These are phyloP conservation scores for Sphinx pinastri DNA, from an alignment of 2,888 invertebrate genomes.

Conservation along the genomic window DNA sequence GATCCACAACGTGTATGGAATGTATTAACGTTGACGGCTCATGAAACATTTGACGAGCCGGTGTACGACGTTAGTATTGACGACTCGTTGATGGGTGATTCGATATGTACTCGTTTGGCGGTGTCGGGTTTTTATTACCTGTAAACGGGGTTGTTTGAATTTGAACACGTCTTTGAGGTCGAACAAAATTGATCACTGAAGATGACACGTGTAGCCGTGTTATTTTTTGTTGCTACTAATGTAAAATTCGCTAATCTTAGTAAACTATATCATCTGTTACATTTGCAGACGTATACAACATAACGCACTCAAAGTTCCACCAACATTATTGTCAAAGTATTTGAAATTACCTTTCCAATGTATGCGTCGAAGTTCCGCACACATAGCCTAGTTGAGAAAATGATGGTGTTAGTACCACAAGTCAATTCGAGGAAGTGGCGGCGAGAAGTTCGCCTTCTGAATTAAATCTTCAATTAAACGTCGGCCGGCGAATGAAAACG, in stretches of 20 bases:
- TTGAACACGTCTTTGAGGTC: conserved; percentile 9
- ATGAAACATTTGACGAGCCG: conserved; percentile 2
- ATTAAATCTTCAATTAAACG: conserved; percentile 63
- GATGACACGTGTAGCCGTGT: background rate
- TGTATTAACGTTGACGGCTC: conserved; percentile 5
- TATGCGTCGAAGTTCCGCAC: background rate
- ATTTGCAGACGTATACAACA: no score
- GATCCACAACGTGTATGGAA: background rate
- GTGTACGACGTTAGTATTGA: conserved; percentile 28
- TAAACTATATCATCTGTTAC: background rate
- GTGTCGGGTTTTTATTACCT: conserved; percentile 26
- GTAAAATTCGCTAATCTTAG: background rate
- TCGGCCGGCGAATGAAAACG: conserved; percentile 38
- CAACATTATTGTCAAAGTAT: background rate
- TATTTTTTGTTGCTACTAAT: background rate
- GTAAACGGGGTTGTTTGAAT: conserved; percentile 6
- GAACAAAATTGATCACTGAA: conserved; percentile 6
- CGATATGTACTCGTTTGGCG: conserved; percentile 32
- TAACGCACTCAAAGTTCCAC: no score
- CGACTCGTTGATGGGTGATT: conserved; percentile 37
- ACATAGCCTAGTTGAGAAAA: background rate
- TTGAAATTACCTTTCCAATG: background rate
- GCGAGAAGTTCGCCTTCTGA: conserved; percentile 54
- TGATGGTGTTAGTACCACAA: conserved; percentile 31
- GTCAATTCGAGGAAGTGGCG: conserved; percentile 30